These are phyloP conservation scores for Antedon mediterranea DNA, from an alignment of 53 echinoderm and acorn worm species.

Conservation along the genomic window DNA sequence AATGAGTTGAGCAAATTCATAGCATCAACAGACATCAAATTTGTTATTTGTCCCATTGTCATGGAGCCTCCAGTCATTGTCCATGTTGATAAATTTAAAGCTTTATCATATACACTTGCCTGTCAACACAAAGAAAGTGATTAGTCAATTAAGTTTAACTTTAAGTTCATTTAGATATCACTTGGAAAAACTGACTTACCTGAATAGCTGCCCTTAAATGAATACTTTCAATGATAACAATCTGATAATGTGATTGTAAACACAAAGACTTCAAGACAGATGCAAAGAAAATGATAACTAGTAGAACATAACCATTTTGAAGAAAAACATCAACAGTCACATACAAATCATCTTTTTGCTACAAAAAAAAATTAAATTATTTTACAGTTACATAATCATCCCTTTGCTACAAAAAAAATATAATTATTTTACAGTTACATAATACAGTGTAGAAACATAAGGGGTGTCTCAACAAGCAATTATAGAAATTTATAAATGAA, in stretches of 20 bases:
- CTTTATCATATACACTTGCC: constrained; percentile 70
- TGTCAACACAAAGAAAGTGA: constrained; percentile 4
- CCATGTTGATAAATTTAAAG: constrained; percentile 67
- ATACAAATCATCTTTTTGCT: constrained; percentile 10
- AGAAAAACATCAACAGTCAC: constrained; percentile 42
- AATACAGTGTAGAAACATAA: no score
- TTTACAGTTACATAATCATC: no score
- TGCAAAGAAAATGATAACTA: constrained; percentile 31
- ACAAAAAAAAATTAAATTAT: no score
- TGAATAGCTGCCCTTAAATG: constrained; percentile 58
- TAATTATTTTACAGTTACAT: no score
- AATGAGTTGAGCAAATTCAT: constrained; percentile 36
- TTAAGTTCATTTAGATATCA: no score
- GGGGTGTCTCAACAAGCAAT: no score
- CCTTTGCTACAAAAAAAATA: no score
- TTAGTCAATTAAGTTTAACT: no score
- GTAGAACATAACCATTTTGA: constrained; percentile 56
- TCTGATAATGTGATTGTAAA: constrained; percentile 45
- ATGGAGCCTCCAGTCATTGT: constrained; percentile 71
- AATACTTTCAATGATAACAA: constrained; percentile 48
- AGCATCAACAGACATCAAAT: constrained; percentile 86
- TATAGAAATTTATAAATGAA: no score
- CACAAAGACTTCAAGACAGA: constrained; percentile 37
- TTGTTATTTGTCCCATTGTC: constrained; percentile 94
- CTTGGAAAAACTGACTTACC: constrained; percentile 27